Evolutionary conservation across 2,888 invertebrate genomes (phyloP).

Genomic region (Reticulitermes lucifugus): DNA sequence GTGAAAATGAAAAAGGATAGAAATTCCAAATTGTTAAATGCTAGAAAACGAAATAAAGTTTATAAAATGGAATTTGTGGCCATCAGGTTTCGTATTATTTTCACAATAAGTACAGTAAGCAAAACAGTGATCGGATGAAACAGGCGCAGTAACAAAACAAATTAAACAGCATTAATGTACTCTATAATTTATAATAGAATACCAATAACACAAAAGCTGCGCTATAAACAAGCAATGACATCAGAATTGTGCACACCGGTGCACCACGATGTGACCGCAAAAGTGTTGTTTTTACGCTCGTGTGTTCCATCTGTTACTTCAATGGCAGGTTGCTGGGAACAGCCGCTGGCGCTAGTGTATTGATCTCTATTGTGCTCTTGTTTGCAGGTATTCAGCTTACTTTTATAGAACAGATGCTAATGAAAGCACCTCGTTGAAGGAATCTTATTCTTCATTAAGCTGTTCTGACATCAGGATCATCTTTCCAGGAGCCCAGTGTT

Average conservation of each 20-base stretch:
- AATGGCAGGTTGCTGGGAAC: not conserved
- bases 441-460: not conserved
- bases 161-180: too few relatives aligned
- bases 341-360: not conserved
- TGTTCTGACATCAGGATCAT: not conserved
- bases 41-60: not conserved
- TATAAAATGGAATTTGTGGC: not conserved
- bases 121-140: not conserved
- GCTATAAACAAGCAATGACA: not conserved
- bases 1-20: too few relatives aligned
- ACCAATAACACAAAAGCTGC: not conserved
- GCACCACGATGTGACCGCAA: not conserved
- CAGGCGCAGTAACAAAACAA: not conserved
- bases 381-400: not conserved
- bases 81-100: not conserved
- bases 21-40: too few relatives aligned
- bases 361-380: not conserved
- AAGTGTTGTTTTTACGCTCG: not conserved
- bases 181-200: not conserved
- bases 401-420: constrained; percentile 1
- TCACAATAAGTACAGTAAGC: too few relatives aligned
- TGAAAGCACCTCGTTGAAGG: not conserved
- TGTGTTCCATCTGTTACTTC: not conserved
- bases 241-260: not conserved
- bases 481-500: not conserved